Evolutionary conservation across 2,888 invertebrate species (phyloP).

Genomic region (Augochlorella aurata): DNA sequence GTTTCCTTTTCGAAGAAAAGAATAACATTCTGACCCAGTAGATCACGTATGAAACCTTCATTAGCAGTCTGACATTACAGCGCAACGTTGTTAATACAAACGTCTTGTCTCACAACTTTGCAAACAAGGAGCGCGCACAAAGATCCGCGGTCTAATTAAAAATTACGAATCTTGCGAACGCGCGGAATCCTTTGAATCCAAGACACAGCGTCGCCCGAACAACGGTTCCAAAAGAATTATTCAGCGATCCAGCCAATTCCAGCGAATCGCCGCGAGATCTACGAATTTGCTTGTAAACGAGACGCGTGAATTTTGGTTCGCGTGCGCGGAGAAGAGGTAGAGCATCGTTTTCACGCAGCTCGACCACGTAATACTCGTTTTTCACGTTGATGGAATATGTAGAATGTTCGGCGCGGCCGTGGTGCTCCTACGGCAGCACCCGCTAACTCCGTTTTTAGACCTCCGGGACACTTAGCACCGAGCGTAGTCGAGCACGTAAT

Average conservation of each 20-base stretch:
- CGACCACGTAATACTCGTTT: conserved; percentile 18
- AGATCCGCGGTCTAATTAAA: too few species aligned
- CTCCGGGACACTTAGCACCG: conserved; percentile 24
- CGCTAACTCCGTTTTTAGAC: conserved; percentile 32
- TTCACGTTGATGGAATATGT: conserved; percentile 20
- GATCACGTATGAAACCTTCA: too few species aligned
- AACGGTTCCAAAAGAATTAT: not conserved
- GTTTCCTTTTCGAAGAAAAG: too few species aligned
- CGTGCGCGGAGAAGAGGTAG: not conserved
- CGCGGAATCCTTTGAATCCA: not conserved
- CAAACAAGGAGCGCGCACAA: too few species aligned
- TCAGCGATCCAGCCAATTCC: not conserved
- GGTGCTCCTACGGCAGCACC: not conserved
- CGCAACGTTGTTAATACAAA: too few species aligned
- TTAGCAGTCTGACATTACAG: too few species aligned
- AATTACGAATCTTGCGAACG: too few species aligned
- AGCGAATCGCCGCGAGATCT: not conserved
- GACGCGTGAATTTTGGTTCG: conserved; percentile 11
- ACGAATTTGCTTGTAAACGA: not conserved
- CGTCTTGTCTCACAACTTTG: too few species aligned
- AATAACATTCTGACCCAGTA: too few species aligned
- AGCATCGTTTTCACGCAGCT: conserved; percentile 35
- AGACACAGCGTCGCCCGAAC: not conserved
- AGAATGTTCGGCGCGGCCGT: conserved; percentile 10
- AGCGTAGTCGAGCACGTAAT: conserved; percentile 12